Percentiles rank a stretch among this genome's conserved stretches.
Conservation (phyloP, 2,888 invertebrate genomes). For the Pomacea canaliculata region DNA sequence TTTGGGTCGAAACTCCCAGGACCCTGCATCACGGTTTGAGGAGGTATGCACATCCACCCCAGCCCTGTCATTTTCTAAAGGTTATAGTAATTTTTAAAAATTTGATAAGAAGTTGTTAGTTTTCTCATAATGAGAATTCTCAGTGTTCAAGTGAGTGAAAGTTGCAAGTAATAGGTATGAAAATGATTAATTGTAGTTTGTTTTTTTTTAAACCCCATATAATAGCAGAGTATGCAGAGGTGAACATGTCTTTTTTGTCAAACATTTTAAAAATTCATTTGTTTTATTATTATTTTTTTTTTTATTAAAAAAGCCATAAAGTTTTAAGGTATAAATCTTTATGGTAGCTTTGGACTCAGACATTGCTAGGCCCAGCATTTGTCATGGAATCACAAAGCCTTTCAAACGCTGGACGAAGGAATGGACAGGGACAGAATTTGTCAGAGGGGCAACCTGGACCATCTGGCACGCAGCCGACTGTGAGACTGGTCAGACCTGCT, state of each 20-base stretch:
- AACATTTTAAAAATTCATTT: background rate
- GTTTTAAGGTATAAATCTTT: background rate
- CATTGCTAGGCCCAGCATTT: constrained; percentile 50
- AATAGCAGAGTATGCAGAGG: too few species aligned
- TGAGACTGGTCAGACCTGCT: constrained; percentile 3
- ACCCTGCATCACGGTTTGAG: constrained; percentile 58
- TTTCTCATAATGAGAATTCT: too few species aligned
- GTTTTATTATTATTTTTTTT: background rate
- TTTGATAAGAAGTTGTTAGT: too few species aligned
- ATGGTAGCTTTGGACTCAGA: constrained; percentile 52
- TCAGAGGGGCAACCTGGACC: constrained; percentile 33
- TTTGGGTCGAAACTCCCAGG: constrained; percentile 32
- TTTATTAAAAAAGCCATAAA: background rate
- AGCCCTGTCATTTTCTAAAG: background rate
- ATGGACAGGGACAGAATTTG: background rate
- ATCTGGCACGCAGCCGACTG: constrained; percentile 29
- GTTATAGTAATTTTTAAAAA: too few species aligned
- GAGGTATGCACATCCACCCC: constrained; percentile 39
- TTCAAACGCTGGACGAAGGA: too few species aligned
- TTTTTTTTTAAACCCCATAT: too few species aligned
- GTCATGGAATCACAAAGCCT: constrained; percentile 31
- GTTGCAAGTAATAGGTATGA: too few species aligned
- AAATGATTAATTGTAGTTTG: too few species aligned
- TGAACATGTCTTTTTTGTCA: too few species aligned
- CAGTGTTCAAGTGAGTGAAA: too few species aligned